A percentile compares a stretch with the other conserved stretches of the same genome.
phyloP scores from a whole-genome alignment of 2,888 invertebrate genomes.

The Pyrocoelia pectoralis region DNA sequence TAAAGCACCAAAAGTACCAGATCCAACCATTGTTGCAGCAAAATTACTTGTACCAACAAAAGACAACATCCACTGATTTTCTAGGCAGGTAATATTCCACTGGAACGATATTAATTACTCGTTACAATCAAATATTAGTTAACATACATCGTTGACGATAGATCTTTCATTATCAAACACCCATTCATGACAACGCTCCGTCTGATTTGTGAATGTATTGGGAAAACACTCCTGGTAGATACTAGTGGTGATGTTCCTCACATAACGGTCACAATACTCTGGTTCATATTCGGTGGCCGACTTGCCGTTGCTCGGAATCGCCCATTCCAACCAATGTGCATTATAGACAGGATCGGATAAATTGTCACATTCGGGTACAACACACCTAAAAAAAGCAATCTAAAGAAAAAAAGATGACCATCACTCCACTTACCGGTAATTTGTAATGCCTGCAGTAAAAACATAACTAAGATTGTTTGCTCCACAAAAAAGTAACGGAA shows the following conservation, averaged over 20 bases:
- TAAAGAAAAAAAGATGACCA: neutral
- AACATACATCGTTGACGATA: conserved; percentile 67
- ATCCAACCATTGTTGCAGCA: conserved; percentile 69
- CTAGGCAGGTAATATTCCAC: conserved; percentile 68
- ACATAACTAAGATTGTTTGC: conserved; percentile 69
- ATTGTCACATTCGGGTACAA: conserved; percentile 65
- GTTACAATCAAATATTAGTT: conserved; percentile 20
- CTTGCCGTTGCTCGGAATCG: conserved; percentile 58
- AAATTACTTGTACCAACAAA: conserved; percentile 70
- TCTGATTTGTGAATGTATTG: conserved; percentile 55
- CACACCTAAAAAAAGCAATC: conserved; percentile 53
- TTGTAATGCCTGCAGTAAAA: conserved; percentile 67
- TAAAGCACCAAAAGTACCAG: conserved; percentile 66
- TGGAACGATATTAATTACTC: conserved; percentile 50
- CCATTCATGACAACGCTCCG: conserved; percentile 62
- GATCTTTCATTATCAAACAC: conserved; percentile 64
- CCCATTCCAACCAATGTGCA: conserved; percentile 61
- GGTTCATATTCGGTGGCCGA: conserved; percentile 47
- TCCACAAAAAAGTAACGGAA: conserved; percentile 68
- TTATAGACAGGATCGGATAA: conserved; percentile 51
- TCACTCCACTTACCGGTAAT: conserved; percentile 61
- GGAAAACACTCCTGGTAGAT: conserved; percentile 50
- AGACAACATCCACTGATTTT: conserved; percentile 69
- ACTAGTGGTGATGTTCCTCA: conserved; percentile 43
- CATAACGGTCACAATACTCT: conserved; percentile 53